phyloP scores from a whole-genome alignment of 2,888 invertebrate genomes.

The Acanthosepion lycidas region DNA sequence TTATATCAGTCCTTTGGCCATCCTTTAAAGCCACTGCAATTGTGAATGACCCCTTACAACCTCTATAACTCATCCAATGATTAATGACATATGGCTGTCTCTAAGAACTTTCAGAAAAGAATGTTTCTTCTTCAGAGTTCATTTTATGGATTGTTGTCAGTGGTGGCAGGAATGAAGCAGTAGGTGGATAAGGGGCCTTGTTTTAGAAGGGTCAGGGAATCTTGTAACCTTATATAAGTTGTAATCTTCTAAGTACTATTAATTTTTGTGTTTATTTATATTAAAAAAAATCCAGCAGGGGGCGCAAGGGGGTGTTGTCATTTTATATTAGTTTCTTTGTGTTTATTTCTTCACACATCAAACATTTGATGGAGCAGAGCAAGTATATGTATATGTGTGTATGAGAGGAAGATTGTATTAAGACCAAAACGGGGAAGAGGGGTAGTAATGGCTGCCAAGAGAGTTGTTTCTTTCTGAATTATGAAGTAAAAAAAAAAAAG shows the following conservation, averaged over 20 bases:
- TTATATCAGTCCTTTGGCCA: not conserved
- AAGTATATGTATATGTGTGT: not conserved
- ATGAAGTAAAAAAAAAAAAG: not conserved
- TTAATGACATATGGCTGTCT: not conserved
- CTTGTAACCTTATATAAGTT: not conserved
- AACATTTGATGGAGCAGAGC: not conserved
- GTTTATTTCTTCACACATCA: not conserved
- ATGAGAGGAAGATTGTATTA: not conserved
- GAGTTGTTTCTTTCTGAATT: not conserved
- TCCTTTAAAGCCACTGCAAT: not conserved
- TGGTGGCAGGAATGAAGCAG: not conserved
- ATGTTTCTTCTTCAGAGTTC: not conserved
- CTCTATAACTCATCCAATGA: not conserved
- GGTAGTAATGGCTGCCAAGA: not conserved
- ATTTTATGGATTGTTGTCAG: conserved; percentile 4
- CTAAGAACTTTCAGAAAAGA: not conserved
- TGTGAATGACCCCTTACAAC: not conserved
- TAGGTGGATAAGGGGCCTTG: not conserved
- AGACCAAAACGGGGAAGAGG: not conserved
- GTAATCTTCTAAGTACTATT: not conserved
- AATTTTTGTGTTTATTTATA: not conserved
- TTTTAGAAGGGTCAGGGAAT: not conserved
- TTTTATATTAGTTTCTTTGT: not conserved
- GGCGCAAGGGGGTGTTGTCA: not conserved
- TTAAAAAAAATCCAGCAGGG: not conserved